Conservation (phyloP, 2,113 vertebrate species). For the Rattus rattus region DNA sequence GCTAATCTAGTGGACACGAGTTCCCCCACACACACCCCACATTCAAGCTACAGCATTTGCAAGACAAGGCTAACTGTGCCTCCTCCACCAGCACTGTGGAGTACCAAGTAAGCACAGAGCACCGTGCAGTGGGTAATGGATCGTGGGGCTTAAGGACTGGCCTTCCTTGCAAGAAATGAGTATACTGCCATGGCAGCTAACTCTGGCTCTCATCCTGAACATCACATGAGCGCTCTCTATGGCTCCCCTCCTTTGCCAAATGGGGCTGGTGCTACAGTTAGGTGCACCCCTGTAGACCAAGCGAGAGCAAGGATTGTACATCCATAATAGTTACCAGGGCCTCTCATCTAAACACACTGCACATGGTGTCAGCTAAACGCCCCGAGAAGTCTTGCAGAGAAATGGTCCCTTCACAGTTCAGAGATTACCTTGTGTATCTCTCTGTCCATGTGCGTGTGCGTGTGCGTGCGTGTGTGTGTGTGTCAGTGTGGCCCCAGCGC, state of each 20-base stretch:
- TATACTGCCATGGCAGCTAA: neutral
- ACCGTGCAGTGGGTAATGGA: neutral
- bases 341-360: rapidly evolving
- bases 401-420: no score
- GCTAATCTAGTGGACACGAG: neutral
- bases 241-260: neutral
- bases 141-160: neutral
- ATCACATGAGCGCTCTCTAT: neutral
- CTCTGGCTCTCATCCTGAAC: rapidly evolving
- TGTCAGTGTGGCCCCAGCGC: neutral
- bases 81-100: neutral
- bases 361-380: neutral
- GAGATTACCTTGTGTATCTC: neutral
- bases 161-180: neutral
- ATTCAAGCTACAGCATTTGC: neutral
- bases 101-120: no score
- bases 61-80: no score
- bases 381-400: neutral
- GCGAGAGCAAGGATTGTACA: neutral
- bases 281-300: neutral
- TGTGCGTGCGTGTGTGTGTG: no score
- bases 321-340: rapidly evolving
- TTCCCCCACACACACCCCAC: neutral
- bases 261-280: rapidly evolving
- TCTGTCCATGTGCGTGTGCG: no score